phyloP scores from a whole-genome alignment of 1,140 invertebrate species.

The Choristoneura fumiferana region DNA sequence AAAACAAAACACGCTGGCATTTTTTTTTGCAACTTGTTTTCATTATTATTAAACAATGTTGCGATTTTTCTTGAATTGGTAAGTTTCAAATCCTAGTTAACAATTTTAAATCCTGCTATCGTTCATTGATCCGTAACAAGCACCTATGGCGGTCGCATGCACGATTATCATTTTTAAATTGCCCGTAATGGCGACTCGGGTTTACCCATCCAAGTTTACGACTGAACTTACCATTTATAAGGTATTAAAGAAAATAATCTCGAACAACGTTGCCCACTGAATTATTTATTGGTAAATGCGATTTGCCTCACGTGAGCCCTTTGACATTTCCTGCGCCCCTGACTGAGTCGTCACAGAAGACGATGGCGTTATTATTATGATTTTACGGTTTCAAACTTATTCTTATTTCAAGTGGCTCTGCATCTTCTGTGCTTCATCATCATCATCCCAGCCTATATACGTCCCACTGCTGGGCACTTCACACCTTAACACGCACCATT shows the following conservation, averaged over 20 bases:
- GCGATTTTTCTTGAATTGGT: too few species aligned
- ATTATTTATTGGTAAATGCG: slow-evolving; percentile 18
- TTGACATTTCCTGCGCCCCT: slow-evolving; percentile 17
- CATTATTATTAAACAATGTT: too few species aligned
- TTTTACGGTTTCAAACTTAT: too few species aligned
- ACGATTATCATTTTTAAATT: slow-evolving; percentile 37
- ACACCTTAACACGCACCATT: too few species aligned
- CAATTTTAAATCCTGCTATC: slow-evolving; percentile 18
- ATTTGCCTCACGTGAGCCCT: slow-evolving; percentile 10
- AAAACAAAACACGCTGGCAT: too few species aligned
- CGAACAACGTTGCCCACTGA: slow-evolving; percentile 2
- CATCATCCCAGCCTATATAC: too few species aligned
- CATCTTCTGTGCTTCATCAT: too few species aligned
- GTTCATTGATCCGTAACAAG: slow-evolving; percentile 24
- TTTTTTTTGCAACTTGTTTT: too few species aligned
- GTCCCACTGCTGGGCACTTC: too few species aligned
- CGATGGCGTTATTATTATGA: too few species aligned
- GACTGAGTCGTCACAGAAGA: slow-evolving; percentile 4
- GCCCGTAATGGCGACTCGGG: slow-evolving; percentile 26
- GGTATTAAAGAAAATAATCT: slow-evolving; percentile 23
- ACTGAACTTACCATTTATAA: slow-evolving; percentile 15
- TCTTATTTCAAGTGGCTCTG: too few species aligned
- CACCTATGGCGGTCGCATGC: slow-evolving; percentile 28
- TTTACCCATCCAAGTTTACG: background rate
- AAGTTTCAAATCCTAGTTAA: slow-evolving; percentile 16